These are phyloP conservation scores for Probaryconus sp. DNA, from an alignment of 1,140 invertebrate genomes.

Conservation along the genomic window DNA sequence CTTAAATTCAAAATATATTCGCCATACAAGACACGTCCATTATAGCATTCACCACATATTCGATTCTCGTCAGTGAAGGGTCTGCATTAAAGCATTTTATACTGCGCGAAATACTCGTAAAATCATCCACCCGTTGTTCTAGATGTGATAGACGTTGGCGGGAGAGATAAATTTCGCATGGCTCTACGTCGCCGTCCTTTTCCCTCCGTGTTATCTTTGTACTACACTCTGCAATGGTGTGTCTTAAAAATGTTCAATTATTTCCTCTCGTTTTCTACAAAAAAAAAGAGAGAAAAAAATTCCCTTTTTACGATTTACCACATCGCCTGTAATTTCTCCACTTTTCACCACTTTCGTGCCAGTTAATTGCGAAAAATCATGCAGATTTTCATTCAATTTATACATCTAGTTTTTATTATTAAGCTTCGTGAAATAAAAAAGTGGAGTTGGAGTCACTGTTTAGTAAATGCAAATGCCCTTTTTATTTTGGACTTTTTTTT, in stretches of 20 bases:
- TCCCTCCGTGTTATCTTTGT: conserved; percentile 22
- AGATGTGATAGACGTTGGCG: conserved; percentile 12
- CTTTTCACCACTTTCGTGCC: no score
- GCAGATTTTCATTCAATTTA: no score
- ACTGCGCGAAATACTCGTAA: conserved; percentile 31
- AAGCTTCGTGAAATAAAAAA: no score
- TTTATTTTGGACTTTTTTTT: no score
- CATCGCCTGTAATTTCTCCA: no score
- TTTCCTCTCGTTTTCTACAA: conserved; percentile 15
- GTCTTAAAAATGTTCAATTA: conserved; percentile 29
- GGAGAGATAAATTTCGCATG: conserved; percentile 14
- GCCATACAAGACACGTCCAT: conserved; percentile 41
- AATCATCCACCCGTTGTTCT: conserved; percentile 33
- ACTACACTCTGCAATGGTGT: conserved; percentile 11
- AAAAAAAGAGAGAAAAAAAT: conserved; percentile 1
- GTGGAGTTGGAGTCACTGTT: no score
- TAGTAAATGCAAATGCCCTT: no score
- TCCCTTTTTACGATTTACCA: no score
- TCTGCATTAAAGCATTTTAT: conserved; percentile 18
- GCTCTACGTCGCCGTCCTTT: no score
- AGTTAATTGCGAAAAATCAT: no score
- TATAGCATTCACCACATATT: conserved; percentile 19
- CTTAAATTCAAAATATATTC: conserved; percentile 50
- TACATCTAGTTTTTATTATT: no score
- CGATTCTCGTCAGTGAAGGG: neutral